These are phyloP conservation scores for Eupithecia tripunctaria DNA, from an alignment of 2,888 invertebrate genomes.

Conservation along the genomic window DNA sequence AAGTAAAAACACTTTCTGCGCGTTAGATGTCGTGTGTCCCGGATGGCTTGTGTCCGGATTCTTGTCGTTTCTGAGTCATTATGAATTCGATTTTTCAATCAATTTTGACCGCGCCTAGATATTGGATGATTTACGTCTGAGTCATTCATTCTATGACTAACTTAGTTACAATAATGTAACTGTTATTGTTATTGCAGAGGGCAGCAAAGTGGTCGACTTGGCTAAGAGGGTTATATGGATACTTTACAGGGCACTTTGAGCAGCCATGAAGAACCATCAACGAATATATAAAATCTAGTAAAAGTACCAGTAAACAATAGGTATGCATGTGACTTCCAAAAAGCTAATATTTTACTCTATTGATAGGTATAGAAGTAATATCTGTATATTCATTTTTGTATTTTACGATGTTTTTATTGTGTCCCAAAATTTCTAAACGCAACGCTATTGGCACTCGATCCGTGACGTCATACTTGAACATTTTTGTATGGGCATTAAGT, in stretches of 20 bases:
- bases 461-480: too few species aligned
- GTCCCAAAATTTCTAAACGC: too few species aligned
- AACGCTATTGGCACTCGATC: too few species aligned
- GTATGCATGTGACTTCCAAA: too few species aligned
- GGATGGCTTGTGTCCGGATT: constrained; percentile 48
- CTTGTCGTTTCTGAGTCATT: constrained; percentile 22
- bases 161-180: not conserved
- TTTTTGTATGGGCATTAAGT: too few species aligned
- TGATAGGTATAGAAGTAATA: too few species aligned
- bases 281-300: not conserved
- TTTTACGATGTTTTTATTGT: too few species aligned
- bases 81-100: constrained; percentile 8
- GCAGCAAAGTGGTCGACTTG: not conserved
- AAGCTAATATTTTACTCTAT: too few species aligned
- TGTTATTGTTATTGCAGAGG: not conserved
- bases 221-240: not conserved
- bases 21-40: constrained; percentile 46
- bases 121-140: not conserved
- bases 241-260: not conserved
- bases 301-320: too few species aligned
- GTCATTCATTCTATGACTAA: not conserved
- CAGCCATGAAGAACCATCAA: not conserved
- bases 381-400: too few species aligned
- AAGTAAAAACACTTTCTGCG: constrained; percentile 77
- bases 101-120: not conserved